These are phyloP conservation scores for Ganaspis sp. DNA, from an alignment of 1,140 invertebrate genomes.

Conservation along the genomic window DNA sequence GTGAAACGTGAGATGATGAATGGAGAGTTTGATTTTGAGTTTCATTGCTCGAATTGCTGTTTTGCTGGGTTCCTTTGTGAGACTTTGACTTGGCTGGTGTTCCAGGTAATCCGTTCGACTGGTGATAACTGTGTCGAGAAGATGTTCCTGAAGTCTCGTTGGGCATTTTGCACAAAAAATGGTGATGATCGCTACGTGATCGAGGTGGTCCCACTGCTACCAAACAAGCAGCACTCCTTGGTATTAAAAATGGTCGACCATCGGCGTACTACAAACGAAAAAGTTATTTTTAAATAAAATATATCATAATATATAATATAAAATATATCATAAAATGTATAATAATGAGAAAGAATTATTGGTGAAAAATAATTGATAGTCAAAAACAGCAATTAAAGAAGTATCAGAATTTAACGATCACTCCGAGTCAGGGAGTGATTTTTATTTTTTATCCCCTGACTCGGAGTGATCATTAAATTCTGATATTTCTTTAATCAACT, in stretches of 20 bases:
- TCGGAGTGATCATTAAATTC: too few relatives aligned
- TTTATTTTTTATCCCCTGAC: too few relatives aligned
- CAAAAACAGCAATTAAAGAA: too few relatives aligned
- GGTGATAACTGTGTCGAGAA: constrained; percentile 72
- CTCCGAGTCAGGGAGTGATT: too few relatives aligned
- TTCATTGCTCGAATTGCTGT: constrained; percentile 57
- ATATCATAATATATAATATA: too few relatives aligned
- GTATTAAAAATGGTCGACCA: constrained; percentile 69
- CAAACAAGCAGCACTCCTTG: constrained; percentile 81
- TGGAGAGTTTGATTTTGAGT: constrained; percentile 68
- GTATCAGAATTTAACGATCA: too few relatives aligned
- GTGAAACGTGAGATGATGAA: neutral
- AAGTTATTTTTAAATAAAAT: constrained; percentile 31
- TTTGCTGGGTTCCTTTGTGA: constrained; percentile 53
- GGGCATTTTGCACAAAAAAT: constrained; percentile 80
- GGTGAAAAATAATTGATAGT: too few relatives aligned
- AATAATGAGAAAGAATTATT: too few relatives aligned
- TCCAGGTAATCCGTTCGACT: constrained; percentile 70
- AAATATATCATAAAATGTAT: too few relatives aligned
- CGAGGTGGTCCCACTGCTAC: constrained; percentile 81
- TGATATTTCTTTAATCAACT: too few relatives aligned
- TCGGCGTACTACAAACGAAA: constrained; percentile 66
- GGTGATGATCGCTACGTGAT: constrained; percentile 80
- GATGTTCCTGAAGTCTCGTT: constrained; percentile 71
- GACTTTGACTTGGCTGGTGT: constrained; percentile 60